These are phyloP conservation scores for Zapornia atra DNA, from an alignment of 2,113 vertebrate genomes.

Conservation along the genomic window DNA sequence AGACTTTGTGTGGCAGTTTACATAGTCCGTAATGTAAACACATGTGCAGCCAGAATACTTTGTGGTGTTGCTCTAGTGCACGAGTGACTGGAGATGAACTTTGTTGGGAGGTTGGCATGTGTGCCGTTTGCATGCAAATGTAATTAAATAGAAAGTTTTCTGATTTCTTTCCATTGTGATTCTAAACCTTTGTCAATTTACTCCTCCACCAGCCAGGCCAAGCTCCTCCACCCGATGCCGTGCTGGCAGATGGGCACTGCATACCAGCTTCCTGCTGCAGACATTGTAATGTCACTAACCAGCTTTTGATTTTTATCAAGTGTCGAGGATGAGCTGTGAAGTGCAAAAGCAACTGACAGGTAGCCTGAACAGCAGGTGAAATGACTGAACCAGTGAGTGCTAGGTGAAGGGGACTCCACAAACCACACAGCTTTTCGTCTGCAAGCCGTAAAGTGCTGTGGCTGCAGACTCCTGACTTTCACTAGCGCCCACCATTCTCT, in stretches of 20 bases:
- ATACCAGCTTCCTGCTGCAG: constrained; percentile 2
- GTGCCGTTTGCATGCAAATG: not conserved
- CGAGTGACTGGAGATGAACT: not conserved
- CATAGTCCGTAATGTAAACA: not conserved
- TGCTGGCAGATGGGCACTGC: not conserved
- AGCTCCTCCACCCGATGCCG: not conserved
- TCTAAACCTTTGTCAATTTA: not conserved
- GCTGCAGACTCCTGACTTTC: not conserved
- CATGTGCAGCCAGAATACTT: not conserved
- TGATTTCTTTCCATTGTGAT: not conserved
- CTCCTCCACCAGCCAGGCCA: not conserved
- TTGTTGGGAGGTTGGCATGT: not conserved
- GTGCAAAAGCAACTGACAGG: not conserved
- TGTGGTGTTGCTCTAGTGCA: not conserved
- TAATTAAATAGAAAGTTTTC: not conserved
- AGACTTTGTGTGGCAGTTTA: constrained; percentile 15
- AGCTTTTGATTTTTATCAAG: constrained; percentile 42
- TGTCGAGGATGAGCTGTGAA: not conserved
- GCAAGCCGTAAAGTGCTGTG: not conserved
- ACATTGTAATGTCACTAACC: not conserved
- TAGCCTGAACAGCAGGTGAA: constrained; percentile 29
- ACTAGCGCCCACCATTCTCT: not conserved
- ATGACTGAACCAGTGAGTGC: not conserved
- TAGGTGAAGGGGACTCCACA: not conserved
- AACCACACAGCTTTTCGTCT: not conserved